phyloP scores from a whole-genome alignment of 2,888 invertebrate species.

The Eledona agricola region DNA sequence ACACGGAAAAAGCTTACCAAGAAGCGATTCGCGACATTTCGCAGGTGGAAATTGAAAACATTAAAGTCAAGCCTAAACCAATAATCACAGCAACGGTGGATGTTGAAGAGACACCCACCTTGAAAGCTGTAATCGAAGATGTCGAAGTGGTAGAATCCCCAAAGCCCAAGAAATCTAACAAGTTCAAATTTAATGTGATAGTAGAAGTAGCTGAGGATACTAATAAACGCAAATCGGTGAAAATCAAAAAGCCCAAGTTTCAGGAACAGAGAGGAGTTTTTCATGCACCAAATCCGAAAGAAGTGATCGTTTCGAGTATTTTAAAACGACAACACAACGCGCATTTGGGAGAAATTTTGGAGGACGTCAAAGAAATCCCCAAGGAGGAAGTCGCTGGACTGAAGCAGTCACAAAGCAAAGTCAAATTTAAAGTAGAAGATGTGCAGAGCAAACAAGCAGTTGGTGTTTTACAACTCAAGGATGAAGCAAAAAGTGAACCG shows the following conservation, averaged over 20 bases:
- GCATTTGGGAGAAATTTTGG: slow-evolving; percentile 37
- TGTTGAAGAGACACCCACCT: slow-evolving; percentile 62
- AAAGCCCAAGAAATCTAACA: slow-evolving; percentile 53
- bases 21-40: slow-evolving; percentile 57
- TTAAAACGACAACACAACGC: slow-evolving; percentile 47
- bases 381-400: slow-evolving; percentile 11
- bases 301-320: slow-evolving; percentile 48
- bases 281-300: slow-evolving; percentile 45
- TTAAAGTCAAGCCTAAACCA: slow-evolving; percentile 62
- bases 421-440: neutral
- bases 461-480: neutral
- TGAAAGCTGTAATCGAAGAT: slow-evolving; percentile 68
- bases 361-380: slow-evolving; percentile 37
- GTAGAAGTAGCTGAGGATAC: slow-evolving; percentile 51
- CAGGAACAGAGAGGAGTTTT: slow-evolving; percentile 41
- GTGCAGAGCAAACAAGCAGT: neutral
- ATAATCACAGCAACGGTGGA: slow-evolving; percentile 67
- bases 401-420: slow-evolving; percentile 59
- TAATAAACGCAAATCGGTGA: slow-evolving; percentile 24
- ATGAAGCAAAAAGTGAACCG: slow-evolving; percentile 1
- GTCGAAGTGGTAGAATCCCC: slow-evolving; percentile 70
- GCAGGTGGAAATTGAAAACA: slow-evolving; percentile 66
- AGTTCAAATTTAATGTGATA: slow-evolving; percentile 59
- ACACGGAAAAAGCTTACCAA: slow-evolving; percentile 45
- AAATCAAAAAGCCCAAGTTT: slow-evolving; percentile 21